Percentiles rank a stretch among this genome's conserved stretches.
Evolutionary conservation across 2,888 invertebrate genomes (phyloP).

Genomic region (Digitonthophagus gazella): DNA sequence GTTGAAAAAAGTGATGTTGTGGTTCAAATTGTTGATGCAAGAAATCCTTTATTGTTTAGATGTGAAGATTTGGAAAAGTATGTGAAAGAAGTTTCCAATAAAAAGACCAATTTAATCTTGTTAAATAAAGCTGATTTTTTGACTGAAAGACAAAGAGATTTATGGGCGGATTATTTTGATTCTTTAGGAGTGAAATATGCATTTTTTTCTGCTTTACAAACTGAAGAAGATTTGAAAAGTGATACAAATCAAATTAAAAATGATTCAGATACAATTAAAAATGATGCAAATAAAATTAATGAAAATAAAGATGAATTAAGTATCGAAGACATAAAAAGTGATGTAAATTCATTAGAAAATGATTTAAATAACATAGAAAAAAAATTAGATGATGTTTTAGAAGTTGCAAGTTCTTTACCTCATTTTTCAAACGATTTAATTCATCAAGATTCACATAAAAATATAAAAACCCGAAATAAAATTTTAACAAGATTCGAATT

Average conservation of each 20-base stretch:
- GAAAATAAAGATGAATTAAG: constrained; percentile 34
- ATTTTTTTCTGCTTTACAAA: constrained; percentile 86
- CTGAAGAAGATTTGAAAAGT: constrained; percentile 52
- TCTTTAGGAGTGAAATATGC: constrained; percentile 67
- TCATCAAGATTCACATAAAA: not conserved
- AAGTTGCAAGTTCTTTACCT: constrained; percentile 37
- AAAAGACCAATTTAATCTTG: constrained; percentile 79
- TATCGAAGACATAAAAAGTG: constrained; percentile 53
- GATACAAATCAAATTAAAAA: constrained; percentile 31
- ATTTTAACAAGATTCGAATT: constrained; percentile 68
- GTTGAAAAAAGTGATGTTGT: constrained; percentile 94
- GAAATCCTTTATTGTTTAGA: constrained; percentile 85
- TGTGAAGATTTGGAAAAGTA: constrained; percentile 90
- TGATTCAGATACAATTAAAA: constrained; percentile 36
- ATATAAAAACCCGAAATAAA: constrained; percentile 42
- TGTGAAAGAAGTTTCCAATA: constrained; percentile 70
- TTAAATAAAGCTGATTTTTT: constrained; percentile 96
- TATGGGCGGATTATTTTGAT: constrained; percentile 85
- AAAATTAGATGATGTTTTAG: constrained; percentile 57
- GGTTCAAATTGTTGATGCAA: constrained; percentile 92
- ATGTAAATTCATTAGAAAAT: constrained; percentile 55
- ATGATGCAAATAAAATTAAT: constrained; percentile 38
- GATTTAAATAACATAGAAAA: constrained; percentile 58
- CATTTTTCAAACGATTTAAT: constrained; percentile 13
- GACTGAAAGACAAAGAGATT: constrained; percentile 71